phyloP scores from a whole-genome alignment of 2,888 invertebrate species.

The Petrolisthes manimaculis region DNA sequence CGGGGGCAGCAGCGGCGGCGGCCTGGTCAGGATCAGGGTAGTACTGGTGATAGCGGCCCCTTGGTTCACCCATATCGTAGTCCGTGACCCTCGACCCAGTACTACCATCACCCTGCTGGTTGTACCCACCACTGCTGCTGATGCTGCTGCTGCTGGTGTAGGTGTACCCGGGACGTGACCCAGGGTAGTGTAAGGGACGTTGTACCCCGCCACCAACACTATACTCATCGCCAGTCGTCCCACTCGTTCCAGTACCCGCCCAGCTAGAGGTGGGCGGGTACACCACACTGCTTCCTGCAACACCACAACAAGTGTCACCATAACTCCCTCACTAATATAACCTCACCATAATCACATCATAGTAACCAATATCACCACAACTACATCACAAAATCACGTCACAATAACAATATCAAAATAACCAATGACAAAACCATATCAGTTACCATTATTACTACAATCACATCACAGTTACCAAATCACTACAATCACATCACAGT shows the following conservation, averaged over 20 bases:
- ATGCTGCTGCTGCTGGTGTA: not conserved
- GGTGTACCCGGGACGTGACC: conserved; percentile 20
- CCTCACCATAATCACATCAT: not conserved
- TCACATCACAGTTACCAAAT: not conserved
- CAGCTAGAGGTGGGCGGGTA: conserved; percentile 51
- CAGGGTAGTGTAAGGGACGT: conserved; percentile 30
- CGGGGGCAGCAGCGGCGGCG: not conserved
- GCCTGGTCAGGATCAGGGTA: conserved; percentile 15
- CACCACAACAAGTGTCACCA: not conserved
- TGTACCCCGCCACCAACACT: conserved; percentile 13
- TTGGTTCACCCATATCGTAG: conserved; percentile 38
- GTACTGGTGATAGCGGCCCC: not conserved
- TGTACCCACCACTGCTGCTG: conserved; percentile 3
- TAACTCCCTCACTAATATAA: too few species aligned
- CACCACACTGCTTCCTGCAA: conserved; percentile 42
- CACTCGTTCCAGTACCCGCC: conserved; percentile 4
- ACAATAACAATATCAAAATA: not conserved
- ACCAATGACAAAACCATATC: not conserved
- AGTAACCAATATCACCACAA: not conserved
- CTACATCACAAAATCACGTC: too few species aligned
- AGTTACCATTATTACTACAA: not conserved
- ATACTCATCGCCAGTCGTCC: conserved; percentile 11
- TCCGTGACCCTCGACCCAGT: conserved; percentile 32
- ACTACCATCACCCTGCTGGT: conserved; percentile 30
- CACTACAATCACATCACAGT: too few species aligned